phyloP scores from a whole-genome alignment of 2,888 invertebrate species.

The Xylota segnis region DNA sequence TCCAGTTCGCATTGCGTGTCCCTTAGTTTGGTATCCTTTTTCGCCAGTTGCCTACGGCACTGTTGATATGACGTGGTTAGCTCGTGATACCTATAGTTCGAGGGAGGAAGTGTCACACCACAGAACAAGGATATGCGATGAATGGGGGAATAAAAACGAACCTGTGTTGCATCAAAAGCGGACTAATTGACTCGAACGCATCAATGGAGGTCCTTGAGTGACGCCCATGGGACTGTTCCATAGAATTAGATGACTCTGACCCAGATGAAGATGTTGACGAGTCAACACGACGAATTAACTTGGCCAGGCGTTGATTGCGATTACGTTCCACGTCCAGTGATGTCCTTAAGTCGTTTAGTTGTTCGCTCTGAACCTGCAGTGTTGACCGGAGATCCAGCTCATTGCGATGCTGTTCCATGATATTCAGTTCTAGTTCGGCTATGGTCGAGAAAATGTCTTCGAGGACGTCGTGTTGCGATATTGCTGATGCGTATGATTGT shows the following conservation, averaged over 20 bases:
- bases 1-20: conserved; percentile 79
- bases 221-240: conserved; percentile 70
- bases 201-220: conserved; percentile 73
- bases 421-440: conserved; percentile 80
- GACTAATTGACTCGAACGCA: conserved; percentile 80
- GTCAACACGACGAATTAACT: conserved; percentile 80
- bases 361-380: conserved; percentile 79
- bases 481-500: conserved; percentile 37
- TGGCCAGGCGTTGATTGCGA: conserved; percentile 81
- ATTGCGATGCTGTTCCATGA: conserved; percentile 80
- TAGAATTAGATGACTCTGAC: conserved; percentile 67
- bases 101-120: not conserved
- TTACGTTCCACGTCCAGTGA: conserved; percentile 80
- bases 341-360: conserved; percentile 79
- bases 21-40: conserved; percentile 80
- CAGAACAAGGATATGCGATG: not conserved
- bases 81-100: conserved; percentile 81
- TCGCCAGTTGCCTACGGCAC: conserved; percentile 80
- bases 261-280: conserved; percentile 77
- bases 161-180: conserved; percentile 82
- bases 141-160: conserved; percentile 38
- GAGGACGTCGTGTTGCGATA: conserved; percentile 21
- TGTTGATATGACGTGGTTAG: conserved; percentile 80
- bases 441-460: conserved; percentile 79
- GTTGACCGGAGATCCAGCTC: conserved; percentile 80